Conservation (phyloP, 2,888 invertebrate genomes). For the Schrankia costaestrigalis region DNA sequence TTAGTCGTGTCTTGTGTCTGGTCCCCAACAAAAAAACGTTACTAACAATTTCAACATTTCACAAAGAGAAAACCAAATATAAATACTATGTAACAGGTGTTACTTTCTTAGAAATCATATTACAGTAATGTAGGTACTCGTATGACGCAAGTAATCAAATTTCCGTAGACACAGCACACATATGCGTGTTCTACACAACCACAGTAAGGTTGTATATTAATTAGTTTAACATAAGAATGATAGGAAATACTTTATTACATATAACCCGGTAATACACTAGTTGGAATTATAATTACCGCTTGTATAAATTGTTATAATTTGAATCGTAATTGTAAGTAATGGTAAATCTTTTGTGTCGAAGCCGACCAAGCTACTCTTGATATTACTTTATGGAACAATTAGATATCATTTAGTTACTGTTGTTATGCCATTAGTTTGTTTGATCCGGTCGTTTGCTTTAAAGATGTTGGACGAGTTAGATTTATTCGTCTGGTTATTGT, state of each 20-base stretch:
- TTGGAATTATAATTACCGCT: constrained; percentile 16
- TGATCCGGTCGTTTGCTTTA: background rate
- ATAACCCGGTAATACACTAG: constrained; percentile 15
- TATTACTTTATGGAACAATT: constrained; percentile 3
- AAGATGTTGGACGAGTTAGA: too few species aligned
- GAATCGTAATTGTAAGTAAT: constrained; percentile 13
- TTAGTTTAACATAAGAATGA: constrained; percentile 11
- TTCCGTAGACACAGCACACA: constrained; percentile 4
- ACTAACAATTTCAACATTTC: too few species aligned
- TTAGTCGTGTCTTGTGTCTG: too few species aligned
- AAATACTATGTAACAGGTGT: too few species aligned
- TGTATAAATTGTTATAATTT: constrained; percentile 13
- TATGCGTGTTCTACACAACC: background rate
- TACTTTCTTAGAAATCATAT: too few species aligned
- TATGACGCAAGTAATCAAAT: too few species aligned
- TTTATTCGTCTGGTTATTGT: too few species aligned
- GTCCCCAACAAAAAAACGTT: too few species aligned
- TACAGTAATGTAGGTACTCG: too few species aligned
- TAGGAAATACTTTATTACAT: constrained; percentile 21
- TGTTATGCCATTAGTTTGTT: constrained; percentile 9
- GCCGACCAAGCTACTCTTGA: too few species aligned
- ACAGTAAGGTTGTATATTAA: constrained; percentile 24
- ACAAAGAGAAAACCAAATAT: too few species aligned
- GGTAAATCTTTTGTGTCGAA: constrained; percentile 6
- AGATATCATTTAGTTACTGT: constrained; percentile 1